Percentiles rank a stretch among this genome's conserved stretches.
phyloP scores from a whole-genome alignment of 2,888 invertebrate genomes.

The Priocnemis perturbator region DNA sequence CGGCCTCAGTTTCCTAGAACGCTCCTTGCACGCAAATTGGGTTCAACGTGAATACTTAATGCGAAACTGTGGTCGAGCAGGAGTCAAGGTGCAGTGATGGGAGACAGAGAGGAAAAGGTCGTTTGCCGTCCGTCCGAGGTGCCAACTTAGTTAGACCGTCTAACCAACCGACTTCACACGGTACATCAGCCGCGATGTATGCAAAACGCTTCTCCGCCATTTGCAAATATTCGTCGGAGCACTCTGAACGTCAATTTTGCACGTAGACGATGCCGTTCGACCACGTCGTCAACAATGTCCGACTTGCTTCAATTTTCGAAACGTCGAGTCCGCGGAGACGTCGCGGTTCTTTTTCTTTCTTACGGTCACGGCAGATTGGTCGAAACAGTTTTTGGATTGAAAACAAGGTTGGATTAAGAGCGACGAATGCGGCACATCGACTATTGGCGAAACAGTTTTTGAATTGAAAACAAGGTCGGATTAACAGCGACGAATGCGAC shows the following conservation, averaged over 20 bases:
- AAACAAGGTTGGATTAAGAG: too few species aligned
- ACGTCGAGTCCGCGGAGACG: neutral
- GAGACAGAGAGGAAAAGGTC: conserved; percentile 66
- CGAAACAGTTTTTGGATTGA: too few species aligned
- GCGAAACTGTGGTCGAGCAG: conserved; percentile 67
- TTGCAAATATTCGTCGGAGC: conserved; percentile 1
- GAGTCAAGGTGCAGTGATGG: conserved; percentile 67
- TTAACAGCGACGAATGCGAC: too few species aligned
- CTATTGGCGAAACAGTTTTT: too few species aligned
- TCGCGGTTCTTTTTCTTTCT: too few species aligned
- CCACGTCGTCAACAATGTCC: too few species aligned
- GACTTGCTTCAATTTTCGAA: too few species aligned
- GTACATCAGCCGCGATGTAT: conserved; percentile 55
- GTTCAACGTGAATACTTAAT: conserved; percentile 71
- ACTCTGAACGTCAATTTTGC: conserved; percentile 2
- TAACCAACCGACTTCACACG: conserved; percentile 68
- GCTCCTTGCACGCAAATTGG: conserved; percentile 70
- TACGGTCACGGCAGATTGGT: too few species aligned
- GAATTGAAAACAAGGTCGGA: too few species aligned
- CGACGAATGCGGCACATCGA: too few species aligned
- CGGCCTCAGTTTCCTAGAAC: conserved; percentile 63
- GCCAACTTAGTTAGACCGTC: conserved; percentile 69
- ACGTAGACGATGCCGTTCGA: conserved; percentile 13
- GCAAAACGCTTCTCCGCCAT: conserved; percentile 12
- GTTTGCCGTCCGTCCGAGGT: conserved; percentile 67